Evolutionary conservation across 2,888 invertebrate species (phyloP), one percentile per base, ranked within the genome.

Genomic region (Melieria picta): DNA sequence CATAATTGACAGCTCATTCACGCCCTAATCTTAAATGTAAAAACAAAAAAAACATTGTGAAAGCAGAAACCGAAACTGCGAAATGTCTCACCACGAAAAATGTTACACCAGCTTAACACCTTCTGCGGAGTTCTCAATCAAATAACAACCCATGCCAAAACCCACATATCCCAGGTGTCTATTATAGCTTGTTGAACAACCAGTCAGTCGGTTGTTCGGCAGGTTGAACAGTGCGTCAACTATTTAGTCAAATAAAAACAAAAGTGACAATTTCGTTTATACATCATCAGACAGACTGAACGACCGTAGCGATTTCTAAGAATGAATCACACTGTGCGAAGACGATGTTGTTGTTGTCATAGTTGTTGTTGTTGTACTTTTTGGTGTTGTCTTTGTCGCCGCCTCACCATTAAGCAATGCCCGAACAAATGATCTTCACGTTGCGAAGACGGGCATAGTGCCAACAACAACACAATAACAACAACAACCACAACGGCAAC

Each of bases 241-340:
- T 47, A 70, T 48, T 61, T 58, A 65, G 16, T 46, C 65, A 60
- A 50, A 64, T 16, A 70, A 64, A 70, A 48, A 52, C 16, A 61
- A 70, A 65, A 58, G 45, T 65, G 57, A 65, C 55, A 65, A 58
- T 70, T 45, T 47, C 58, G 30, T 70, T 50, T 16, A 16, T 16
- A 16, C 16, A 16, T 16, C 16, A 0, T 3, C 10, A 30, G 30
- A 30, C 30, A 30, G 3, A 30, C 30, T 30, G 30, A 30, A 30
- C 30, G 30, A 30, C 1, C 30, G 30, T 30, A 30, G 30, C 42
- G 67, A 71, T 62, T 75, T 74, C 75, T 67, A 50, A 73, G 74
- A 76, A 77, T 77, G 77, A 77, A 65, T 76, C 76, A 77, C 60
- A 74, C 74, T 75, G 75, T 42, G 72, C 69, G 56, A 65, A 73